These are phyloP conservation scores for Limulus polyphemus DNA, from an alignment of 2,888 invertebrate genomes.

Conservation along the genomic window DNA sequence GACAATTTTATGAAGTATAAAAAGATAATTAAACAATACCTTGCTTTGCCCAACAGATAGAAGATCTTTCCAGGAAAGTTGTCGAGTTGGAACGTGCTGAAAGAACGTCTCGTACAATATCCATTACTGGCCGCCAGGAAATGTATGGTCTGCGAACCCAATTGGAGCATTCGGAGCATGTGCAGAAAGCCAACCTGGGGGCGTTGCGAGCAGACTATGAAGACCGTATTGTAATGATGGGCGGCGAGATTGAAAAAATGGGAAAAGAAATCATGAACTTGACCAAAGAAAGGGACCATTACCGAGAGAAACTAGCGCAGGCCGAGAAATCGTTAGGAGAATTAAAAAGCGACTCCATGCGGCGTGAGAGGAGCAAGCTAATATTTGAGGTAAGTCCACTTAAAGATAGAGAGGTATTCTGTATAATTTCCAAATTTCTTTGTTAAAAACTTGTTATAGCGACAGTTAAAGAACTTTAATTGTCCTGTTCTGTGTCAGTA, in stretches of 20 bases:
- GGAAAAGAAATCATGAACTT: slow-evolving; percentile 66
- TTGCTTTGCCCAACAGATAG: slow-evolving; percentile 44
- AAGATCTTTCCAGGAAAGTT: slow-evolving; percentile 54
- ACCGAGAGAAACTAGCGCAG: slow-evolving; percentile 75
- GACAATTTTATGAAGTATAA: too few relatives aligned
- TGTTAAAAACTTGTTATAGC: too few relatives aligned
- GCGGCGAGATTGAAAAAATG: slow-evolving; percentile 66
- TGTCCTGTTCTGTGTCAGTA: too few relatives aligned
- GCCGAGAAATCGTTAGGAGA: slow-evolving; percentile 63
- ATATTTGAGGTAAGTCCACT: slow-evolving; percentile 20
- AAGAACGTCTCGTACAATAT: slow-evolving; percentile 60
- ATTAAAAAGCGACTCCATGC: slow-evolving; percentile 44
- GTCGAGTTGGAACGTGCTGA: slow-evolving; percentile 64
- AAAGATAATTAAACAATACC: neutral
- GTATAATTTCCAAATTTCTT: slow-evolving; percentile 1
- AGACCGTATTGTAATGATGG: slow-evolving; percentile 62
- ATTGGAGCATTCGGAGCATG: slow-evolving; percentile 44
- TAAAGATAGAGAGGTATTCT: neutral
- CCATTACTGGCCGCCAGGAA: slow-evolving; percentile 62
- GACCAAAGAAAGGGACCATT: slow-evolving; percentile 74
- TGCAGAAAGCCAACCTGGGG: slow-evolving; percentile 61
- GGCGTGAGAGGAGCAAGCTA: slow-evolving; percentile 16
- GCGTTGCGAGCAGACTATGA: slow-evolving; percentile 74
- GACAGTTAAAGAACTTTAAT: too few relatives aligned
- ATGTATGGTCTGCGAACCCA: slow-evolving; percentile 35